Base-by-base conservation (phyloP, 2,888 invertebrate genomes). In the Mesorhabditis belari region DNA sequence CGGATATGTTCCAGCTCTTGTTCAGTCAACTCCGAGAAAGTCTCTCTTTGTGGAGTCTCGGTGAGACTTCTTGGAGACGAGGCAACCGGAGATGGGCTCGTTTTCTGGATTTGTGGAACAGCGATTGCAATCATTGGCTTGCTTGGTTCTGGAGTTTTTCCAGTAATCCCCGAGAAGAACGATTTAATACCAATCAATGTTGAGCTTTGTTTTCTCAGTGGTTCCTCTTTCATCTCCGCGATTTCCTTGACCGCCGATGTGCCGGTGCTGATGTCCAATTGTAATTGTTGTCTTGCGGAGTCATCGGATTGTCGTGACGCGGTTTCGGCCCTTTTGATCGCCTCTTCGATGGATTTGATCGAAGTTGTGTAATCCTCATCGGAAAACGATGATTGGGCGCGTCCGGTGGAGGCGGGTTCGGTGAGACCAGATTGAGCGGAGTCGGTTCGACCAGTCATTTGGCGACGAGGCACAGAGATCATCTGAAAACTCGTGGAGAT, bases 1-100 rank as follows among this genome's bases (percentile, higher is more conserved):
- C 61, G 60, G 26, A 70, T 68, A 25, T 69, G 69, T 6, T 73
- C 70, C 26, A 69, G 49, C 50, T 73, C 74, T 61, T 70, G 73
- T 51, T 66, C 57, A 17, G 71, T 61, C 5, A 70, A 50, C 49
- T 62, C 62, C 5, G 58, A 58, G 26, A 59, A 59, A 44, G 24
- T 25, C 25, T 26, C n/a, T 9, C 44, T 9, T 17, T 9, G 44
- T 9, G 12, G 12, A 9, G 44, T 9, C 44, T 9, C 0, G 12
- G n/a, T n/a, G n/a, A 35, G 12, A 35, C 44, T 35, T 1, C 44
- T n/a, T 17, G 44, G 44, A 9, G 44, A 35, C 12, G 12, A 17
- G n/a, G 44, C 23, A n/a, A 29, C 24, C 23, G 21, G 6, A 1
- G 49, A 35, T 2, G 29, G 21, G 25, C 21, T 55, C 9, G 29